Conservation (phyloP, 2,888 invertebrate genomes). For the Trisateles emortualis region DNA sequence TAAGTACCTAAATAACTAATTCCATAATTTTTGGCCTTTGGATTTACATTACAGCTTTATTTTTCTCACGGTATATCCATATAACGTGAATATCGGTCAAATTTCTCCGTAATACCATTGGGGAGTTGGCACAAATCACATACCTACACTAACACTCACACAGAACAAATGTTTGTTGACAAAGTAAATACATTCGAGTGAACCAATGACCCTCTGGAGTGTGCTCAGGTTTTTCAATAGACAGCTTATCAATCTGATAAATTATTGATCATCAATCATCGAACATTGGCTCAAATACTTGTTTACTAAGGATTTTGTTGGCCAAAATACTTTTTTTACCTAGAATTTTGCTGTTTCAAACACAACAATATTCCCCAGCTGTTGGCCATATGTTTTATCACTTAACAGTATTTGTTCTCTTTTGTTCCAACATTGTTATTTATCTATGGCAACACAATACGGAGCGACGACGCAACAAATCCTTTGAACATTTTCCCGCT, state of each 20-base stretch:
- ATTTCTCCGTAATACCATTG: not conserved
- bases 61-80: no score
- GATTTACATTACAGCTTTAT: no score
- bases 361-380: constrained; percentile 31
- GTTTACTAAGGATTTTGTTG: constrained; percentile 26
- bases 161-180: not conserved
- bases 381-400: constrained; percentile 38
- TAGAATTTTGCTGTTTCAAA: constrained; percentile 25
- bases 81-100: not conserved
- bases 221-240: not conserved
- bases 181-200: not conserved
- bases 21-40: no score
- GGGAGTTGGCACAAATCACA: not conserved
- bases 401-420: constrained; percentile 27
- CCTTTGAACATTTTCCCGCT: constrained; percentile 19
- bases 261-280: constrained; percentile 23
- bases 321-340: no score
- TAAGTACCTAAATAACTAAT: no score
- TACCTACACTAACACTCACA: not conserved
- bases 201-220: not conserved
- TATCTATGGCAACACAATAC: constrained; percentile 17
- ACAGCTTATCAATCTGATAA: constrained; percentile 8
- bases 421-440: constrained; percentile 33
- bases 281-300: constrained; percentile 34
- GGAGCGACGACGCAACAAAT: constrained; percentile 6